These are phyloP conservation scores for Luscinia luscinia DNA, from an alignment of 2,797 vertebrate species.

Conservation along the genomic window DNA sequence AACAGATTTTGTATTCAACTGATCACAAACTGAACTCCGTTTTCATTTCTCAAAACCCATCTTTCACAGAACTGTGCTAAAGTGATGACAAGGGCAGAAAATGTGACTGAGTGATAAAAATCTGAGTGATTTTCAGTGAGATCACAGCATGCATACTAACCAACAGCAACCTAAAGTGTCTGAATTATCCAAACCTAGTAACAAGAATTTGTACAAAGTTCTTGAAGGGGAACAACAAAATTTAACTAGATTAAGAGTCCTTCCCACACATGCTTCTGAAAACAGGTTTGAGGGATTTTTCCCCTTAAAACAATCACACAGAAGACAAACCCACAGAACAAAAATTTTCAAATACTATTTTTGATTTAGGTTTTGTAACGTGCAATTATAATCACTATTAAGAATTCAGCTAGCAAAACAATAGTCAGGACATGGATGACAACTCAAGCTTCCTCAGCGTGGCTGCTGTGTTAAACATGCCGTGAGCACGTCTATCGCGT, in stretches of 20 bases:
- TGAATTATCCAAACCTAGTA: background rate
- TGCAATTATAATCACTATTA: background rate
- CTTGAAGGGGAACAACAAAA: background rate
- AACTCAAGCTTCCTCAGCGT: background rate
- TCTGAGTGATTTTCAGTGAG: background rate
- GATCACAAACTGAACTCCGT: background rate
- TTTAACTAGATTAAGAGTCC: background rate
- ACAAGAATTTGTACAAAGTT: background rate
- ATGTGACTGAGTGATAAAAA: conserved; percentile 7
- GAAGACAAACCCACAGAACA: background rate
- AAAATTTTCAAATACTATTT: background rate
- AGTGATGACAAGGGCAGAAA: conserved; percentile 39
- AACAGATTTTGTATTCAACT: background rate
- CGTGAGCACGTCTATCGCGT: background rate
- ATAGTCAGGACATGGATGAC: background rate
- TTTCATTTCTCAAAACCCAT: background rate
- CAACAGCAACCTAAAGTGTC: background rate
- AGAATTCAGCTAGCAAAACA: background rate
- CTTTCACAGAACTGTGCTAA: background rate
- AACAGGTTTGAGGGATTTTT: background rate
- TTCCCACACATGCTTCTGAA: background rate
- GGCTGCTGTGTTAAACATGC: background rate
- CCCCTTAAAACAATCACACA: background rate
- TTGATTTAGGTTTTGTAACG: background rate
- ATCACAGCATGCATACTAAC: background rate